phyloP scores from a whole-genome alignment of 1,140 invertebrate species.

The Mercenaria mercenaria region DNA sequence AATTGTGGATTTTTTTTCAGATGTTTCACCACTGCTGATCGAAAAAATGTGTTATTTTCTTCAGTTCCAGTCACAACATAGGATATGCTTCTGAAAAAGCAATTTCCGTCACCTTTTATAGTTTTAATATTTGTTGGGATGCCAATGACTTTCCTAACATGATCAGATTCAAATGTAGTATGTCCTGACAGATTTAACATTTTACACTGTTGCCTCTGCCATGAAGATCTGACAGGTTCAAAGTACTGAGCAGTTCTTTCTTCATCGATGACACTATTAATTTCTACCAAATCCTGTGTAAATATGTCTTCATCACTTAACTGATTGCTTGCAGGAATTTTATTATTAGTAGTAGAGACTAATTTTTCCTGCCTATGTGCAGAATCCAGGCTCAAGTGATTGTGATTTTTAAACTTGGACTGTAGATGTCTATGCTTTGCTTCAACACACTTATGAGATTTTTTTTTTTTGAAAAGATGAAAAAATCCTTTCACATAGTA shows the following conservation, averaged over 20 bases:
- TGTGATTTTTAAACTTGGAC: no score
- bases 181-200: background rate
- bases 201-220: background rate
- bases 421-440: no score
- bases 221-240: background rate
- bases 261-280: background rate
- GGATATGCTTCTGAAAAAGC: background rate
- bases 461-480: background rate
- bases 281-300: no score
- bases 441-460: background rate
- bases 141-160: background rate
- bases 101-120: conserved; percentile 15
- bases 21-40: background rate
- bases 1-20: background rate
- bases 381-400: no score
- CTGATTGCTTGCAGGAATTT: no score
- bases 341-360: no score
- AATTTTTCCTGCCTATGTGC: no score
- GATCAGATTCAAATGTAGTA: background rate
- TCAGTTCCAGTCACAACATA: background rate
- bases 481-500: background rate
- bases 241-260: background rate
- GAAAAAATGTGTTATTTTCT: background rate
- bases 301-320: no score
- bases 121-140: background rate